Evolutionary conservation across 2,888 invertebrate genomes (phyloP), one percentile per base, ranked within the genome.

Genomic region (Noctuana brunneofusca): DNA sequence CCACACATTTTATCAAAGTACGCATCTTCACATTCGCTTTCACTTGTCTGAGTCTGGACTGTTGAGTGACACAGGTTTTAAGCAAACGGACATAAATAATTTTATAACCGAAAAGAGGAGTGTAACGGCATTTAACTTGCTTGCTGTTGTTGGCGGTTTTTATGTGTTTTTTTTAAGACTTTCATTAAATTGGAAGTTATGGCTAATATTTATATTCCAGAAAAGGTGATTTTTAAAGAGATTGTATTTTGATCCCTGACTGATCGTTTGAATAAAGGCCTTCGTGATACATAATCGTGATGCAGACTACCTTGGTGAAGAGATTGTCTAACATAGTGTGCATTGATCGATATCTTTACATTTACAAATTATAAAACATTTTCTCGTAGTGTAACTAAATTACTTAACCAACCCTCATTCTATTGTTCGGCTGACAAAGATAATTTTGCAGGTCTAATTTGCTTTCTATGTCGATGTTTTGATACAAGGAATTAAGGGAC

Each of bases 401-500:
- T 12, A n/a, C 49, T n/a, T 49, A 27, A 9, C 24, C 12, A 12
- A 49, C 6, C 27, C 27, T 6, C 9, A 30, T 50, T 11, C 35
- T 2, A 35, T 9, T n/a, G 14, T 9, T 12, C 16, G 6, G 14
- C 6, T n/a, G 43, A 16, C 49, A 27, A 27, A 49, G 27, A 49
- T 49, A 11, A 2, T 20, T n/a, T 14, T 24, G 22, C 24, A n/a
- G 22, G 22, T 48, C 2, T 12, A 3, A 8, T 27, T 8, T 27
- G n/a, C 12, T 24, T 22, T 8, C 35, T 53, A 11, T 46, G 14
- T 48, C 22, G 22, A 35, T 35, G 32, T 49, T 56, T 55, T 66
- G 35, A 50, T 58, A 49, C 63, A 49, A 60, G 38, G 57, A 22
- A 57, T 57, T 63, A 63, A 59, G 59, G 65, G 32, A 54, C 18